Conservation (phyloP, 1,140 invertebrate species). For the Aphelinus atriplicis region DNA sequence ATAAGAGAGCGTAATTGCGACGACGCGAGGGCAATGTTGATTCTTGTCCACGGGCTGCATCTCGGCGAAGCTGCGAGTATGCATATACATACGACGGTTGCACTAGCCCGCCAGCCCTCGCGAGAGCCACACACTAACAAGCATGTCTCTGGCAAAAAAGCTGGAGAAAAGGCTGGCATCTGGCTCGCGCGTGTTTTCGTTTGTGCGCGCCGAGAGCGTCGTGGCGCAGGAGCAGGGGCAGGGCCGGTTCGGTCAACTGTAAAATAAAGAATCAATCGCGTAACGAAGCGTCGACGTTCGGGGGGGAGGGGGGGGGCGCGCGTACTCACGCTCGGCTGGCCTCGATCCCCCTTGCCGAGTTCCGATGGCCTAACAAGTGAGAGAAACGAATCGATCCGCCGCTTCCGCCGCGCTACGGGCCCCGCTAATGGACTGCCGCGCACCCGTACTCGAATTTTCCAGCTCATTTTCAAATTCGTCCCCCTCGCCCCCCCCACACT, state of each 20-base stretch:
- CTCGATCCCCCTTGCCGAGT: conserved; percentile 19
- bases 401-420: conserved; percentile 13
- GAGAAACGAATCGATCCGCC: neutral
- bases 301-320: no score
- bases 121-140: neutral
- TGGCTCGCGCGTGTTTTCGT: no score
- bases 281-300: conserved; percentile 20
- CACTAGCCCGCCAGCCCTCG: neutral
- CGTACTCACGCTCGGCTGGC: conserved; percentile 14
- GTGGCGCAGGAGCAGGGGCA: no score
- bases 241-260: conserved; percentile 22
- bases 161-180: no score
- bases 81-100: neutral
- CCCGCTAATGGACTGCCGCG: conserved; percentile 23
- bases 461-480: conserved; percentile 23
- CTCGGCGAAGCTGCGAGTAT: no score
- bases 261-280: conserved; percentile 38
- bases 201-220: no score
- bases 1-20: no score
- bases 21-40: no score
- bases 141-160: neutral
- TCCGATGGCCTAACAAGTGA: conserved; percentile 31
- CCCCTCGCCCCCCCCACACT: no score
- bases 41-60: no score
- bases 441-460: conserved; percentile 20